Percentiles rank a stretch among this genome's conserved stretches.
Evolutionary conservation across 1,140 invertebrate genomes (phyloP).

Genomic region (Hylyphantes graminicola): DNA sequence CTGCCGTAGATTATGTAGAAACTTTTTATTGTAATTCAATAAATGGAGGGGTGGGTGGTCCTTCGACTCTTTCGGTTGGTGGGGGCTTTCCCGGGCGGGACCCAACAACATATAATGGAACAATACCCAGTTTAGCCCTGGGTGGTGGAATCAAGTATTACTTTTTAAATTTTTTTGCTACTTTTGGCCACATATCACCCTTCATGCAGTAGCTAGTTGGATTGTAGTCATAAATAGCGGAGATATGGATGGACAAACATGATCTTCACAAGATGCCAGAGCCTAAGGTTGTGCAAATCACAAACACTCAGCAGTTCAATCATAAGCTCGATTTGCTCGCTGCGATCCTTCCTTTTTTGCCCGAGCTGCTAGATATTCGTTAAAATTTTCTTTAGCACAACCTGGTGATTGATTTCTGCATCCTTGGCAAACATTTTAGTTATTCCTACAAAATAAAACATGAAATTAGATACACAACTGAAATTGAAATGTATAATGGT

Average conservation of each 20-base stretch:
- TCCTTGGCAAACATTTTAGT: conserved; percentile 99
- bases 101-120: too few species aligned
- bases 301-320: conserved; percentile 89
- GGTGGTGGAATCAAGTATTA: too few species aligned
- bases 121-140: too few species aligned
- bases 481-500: too few species aligned
- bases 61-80: too few species aligned
- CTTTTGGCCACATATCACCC: conserved; percentile 92
- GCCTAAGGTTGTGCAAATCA: conserved; percentile 87
- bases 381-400: conserved; percentile 94
- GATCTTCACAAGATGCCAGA: conserved; percentile 89
- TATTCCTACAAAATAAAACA: conserved; percentile 68
- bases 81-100: too few species aligned
- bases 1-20: too few species aligned
- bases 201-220: conserved; percentile 98
- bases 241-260: conserved; percentile 92
- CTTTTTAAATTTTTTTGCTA: conserved; percentile 64
- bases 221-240: conserved; percentile 98
- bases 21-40: too few species aligned
- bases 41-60: too few species aligned
- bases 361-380: conserved; percentile 95
- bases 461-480: too few species aligned
- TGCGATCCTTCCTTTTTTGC: conserved; percentile 92
- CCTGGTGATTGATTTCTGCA: conserved; percentile 91
- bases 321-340: conserved; percentile 91